phyloP scores from a whole-genome alignment of 2,113 vertebrate species.

The Oostethus manadensis region DNA sequence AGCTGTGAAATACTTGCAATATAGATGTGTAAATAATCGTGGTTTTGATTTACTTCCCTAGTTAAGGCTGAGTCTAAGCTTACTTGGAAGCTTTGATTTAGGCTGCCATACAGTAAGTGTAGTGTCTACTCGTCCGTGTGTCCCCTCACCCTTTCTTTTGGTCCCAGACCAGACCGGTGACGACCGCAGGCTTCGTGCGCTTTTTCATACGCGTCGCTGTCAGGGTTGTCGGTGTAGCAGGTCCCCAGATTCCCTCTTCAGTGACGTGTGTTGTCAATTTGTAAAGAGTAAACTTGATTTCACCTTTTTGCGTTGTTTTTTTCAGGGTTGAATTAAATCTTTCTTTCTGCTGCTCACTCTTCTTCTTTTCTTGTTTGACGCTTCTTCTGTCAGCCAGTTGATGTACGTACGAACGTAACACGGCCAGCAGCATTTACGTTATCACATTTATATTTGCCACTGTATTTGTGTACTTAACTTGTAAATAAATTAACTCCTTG shows the following conservation, averaged over 20 bases:
- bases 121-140: conserved; percentile 2
- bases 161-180: too few species aligned
- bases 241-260: conserved; percentile 19
- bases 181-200: conserved; percentile 1
- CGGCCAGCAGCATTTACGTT: conserved; percentile 60
- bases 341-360: conserved; percentile 4
- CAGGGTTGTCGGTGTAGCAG: neutral
- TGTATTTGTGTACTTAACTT: conserved; percentile 82
- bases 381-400: conserved; percentile 33
- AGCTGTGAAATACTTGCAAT: conserved; percentile 69
- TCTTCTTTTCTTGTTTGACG: conserved; percentile 13
- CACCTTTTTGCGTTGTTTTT: neutral
- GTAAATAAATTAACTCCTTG: conserved; percentile 93
- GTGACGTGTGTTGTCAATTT: conserved; percentile 13
- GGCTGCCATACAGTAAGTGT: neutral
- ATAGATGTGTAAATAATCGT: conserved; percentile 61
- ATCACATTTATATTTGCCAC: conserved; percentile 74
- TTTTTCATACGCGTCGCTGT: neutral
- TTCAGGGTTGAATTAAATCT: conserved; percentile 1
- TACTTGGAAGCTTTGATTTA: neutral
- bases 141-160: neutral
- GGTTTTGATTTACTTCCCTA: conserved; percentile 17
- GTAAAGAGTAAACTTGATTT: neutral
- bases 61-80: conserved; percentile 7
- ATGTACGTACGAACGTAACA: conserved; percentile 66